phyloP scores from a whole-genome alignment of 2,888 invertebrate genomes.

The Copidosoma aretas region DNA sequence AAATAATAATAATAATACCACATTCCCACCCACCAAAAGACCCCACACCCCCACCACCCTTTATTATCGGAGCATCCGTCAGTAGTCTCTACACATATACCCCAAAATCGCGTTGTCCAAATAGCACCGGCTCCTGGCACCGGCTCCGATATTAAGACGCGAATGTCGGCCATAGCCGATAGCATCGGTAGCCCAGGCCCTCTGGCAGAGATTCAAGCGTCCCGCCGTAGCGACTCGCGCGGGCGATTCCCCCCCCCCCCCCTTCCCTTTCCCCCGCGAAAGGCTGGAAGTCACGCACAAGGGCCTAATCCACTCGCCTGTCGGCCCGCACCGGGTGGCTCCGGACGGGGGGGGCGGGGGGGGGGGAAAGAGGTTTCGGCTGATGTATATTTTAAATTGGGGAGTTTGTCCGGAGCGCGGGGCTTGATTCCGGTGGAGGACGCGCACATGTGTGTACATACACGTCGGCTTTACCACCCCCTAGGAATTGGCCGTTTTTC shows the following conservation, averaged over 20 bases:
- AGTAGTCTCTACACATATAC: no score
- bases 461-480: no score
- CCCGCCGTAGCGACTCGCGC: background rate
- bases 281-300: no score
- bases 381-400: constrained; percentile 36
- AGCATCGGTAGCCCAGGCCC: background rate
- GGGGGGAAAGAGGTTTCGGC: background rate
- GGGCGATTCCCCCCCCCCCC: background rate
- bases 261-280: background rate
- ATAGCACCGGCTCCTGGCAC: constrained; percentile 20
- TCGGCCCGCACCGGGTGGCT: no score
- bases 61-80: constrained; percentile 39
- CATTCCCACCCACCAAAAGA: background rate
- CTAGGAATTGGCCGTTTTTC: no score
- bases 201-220: constrained; percentile 26
- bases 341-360: no score
- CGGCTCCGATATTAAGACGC: constrained; percentile 32
- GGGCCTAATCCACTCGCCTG: background rate
- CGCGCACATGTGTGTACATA: no score
- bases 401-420: constrained; percentile 1
- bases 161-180: constrained; percentile 11
- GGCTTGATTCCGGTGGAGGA: no score
- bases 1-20: no score
- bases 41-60: constrained; percentile 7
- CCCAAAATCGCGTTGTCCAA: background rate